A percentile compares a stretch with the other conserved stretches of the same genome.
Conservation (phyloP, 2,797 vertebrate genomes). For the Lepidocolaptes lacrymiger region DNA sequence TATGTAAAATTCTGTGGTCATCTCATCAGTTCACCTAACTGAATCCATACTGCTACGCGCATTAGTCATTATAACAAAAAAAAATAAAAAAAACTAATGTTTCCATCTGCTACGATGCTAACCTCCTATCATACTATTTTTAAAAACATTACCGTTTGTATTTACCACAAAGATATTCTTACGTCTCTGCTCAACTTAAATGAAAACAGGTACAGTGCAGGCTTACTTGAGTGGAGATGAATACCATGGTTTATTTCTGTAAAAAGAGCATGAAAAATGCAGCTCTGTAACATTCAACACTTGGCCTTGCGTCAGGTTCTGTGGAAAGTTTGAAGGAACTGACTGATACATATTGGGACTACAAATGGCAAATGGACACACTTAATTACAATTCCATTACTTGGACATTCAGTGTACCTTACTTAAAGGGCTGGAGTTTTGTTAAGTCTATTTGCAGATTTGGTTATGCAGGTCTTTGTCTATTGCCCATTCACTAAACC, state of each 20-base stretch:
- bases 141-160: neutral
- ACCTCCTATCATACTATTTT: neutral
- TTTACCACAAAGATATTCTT: neutral
- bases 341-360: neutral
- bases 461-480: neutral
- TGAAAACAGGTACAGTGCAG: neutral
- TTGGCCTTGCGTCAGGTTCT: neutral
- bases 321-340: neutral
- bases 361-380: neutral
- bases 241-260: neutral
- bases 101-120: neutral
- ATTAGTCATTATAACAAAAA: neutral
- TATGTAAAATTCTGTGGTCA: neutral
- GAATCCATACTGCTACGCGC: neutral
- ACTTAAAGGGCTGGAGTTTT: neutral
- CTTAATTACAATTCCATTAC: neutral
- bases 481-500: neutral
- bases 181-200: neutral
- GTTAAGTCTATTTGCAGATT: neutral
- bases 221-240: neutral
- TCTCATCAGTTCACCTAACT: neutral
- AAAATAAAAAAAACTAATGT: neutral
- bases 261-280: neutral
- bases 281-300: neutral
- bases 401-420: neutral